A percentile compares a stretch with the other conserved stretches of the same genome.
phyloP scores from a whole-genome alignment of 92 coral and sea anemone species.

The Anthopleura xanthogrammica region DNA sequence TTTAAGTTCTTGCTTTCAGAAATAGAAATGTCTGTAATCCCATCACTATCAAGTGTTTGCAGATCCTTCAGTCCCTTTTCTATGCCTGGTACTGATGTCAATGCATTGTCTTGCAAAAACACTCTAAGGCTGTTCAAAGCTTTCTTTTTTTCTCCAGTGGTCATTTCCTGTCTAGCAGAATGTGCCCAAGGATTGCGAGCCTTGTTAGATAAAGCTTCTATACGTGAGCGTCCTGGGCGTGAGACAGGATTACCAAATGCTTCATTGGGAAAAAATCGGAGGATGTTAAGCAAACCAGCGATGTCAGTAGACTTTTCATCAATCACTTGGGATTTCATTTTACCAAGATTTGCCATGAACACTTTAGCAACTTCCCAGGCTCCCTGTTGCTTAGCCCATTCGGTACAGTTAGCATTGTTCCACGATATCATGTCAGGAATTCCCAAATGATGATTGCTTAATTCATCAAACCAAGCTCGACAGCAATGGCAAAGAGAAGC shows the following conservation, averaged over 20 bases:
- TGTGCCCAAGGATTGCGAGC: conserved; percentile 2
- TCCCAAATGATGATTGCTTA: neutral
- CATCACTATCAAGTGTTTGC: neutral
- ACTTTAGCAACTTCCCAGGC: conserved; percentile 17
- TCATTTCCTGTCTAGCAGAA: neutral
- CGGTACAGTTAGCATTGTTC: neutral
- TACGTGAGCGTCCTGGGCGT: neutral
- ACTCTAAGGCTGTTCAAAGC: neutral
- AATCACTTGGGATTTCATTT: neutral
- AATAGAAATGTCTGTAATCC: neutral
- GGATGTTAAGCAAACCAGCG: neutral
- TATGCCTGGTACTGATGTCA: neutral
- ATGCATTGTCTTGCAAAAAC: neutral
- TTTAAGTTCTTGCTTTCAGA: neutral
- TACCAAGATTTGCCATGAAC: neutral
- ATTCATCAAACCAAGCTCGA: neutral
- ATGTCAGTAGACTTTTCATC: conserved; percentile 3
- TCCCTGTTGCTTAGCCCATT: neutral
- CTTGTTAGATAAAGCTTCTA: neutral
- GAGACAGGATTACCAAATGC: neutral
- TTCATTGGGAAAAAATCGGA: neutral
- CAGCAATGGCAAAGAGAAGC: neutral
- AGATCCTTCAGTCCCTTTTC: neutral
- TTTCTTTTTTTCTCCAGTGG: neutral
- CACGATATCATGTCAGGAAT: neutral